Evolutionary conservation across 2,113 vertebrate species (phyloP), one percentile per base, ranked within the genome.

Genomic region (Myrmecophaga tridactyla): DNA sequence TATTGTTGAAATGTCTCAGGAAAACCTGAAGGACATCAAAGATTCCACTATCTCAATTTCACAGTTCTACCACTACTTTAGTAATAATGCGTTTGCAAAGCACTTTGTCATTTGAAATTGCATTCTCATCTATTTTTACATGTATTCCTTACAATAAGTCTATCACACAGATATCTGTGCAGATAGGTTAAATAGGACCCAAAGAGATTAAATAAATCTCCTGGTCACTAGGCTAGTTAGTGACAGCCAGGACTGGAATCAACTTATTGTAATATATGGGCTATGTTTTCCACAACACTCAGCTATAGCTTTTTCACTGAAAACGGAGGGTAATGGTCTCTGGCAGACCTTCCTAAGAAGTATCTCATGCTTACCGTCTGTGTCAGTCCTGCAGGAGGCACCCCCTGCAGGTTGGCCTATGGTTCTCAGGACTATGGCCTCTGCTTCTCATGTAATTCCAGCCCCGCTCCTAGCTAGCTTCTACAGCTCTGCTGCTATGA

Each of bases 101-200:
- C 14, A 51, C 17, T 69, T 69, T 27, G 5, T 63, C 27, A 63
- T 75, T 53, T 86, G 63, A 51, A 72, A 69, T 90, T 58, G 6
- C 27, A 25, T 85, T 92, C 27, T 70, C 41, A 36, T 75, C 84
- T 85, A 39, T 46, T 92, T 92, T 63, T 51, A 94, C 25, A 39
- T 34, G 48, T 76, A 81, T 76, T 94, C 48, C 43, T 88, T 80
- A 46, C 18, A 56, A 56, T 56, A 56, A 56, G 4, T 56, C 53
- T 56, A 56, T 21, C 53, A 56, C 20, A 56, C 21, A 3, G 18
- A 56, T 56, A 56, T 17, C 53, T 56, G 21, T 56, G 21, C 53
- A 20, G 20, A 21, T 6, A 70, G 25, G 43, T 2, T 48, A 65
- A 89, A 72, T 60, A 39, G 84, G 72, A 83, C 56, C 72, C 2